These are phyloP conservation scores for Channa maculata DNA, from an alignment of 2,113 vertebrate genomes.

Conservation along the genomic window DNA sequence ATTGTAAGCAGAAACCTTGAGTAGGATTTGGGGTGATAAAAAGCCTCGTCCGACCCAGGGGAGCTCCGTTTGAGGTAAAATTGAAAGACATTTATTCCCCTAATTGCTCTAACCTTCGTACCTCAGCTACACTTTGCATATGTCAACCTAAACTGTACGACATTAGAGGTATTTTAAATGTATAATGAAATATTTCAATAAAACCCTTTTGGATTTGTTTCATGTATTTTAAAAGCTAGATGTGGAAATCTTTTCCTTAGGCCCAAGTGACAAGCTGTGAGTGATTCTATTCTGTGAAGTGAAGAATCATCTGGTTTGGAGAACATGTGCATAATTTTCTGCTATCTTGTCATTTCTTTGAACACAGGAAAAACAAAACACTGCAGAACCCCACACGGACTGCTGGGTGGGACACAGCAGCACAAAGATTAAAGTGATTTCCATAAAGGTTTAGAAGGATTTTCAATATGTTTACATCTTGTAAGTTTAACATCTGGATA, in stretches of 20 bases:
- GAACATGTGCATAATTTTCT: conserved; percentile 26
- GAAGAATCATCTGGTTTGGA: conserved; percentile 47
- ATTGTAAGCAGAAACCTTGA: conserved; percentile 25
- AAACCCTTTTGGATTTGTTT: conserved; percentile 29
- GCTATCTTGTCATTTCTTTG: conserved; percentile 46
- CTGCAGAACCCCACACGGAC: conserved; percentile 19
- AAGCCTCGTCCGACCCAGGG: conserved; percentile 17
- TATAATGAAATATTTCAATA: conserved; percentile 7
- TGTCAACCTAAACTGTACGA: background rate
- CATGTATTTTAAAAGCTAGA: conserved; percentile 41
- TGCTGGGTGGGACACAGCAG: conserved; percentile 11
- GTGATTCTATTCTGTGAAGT: conserved; percentile 55
- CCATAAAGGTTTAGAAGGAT: conserved; percentile 23
- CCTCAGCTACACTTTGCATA: background rate
- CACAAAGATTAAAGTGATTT: conserved; percentile 2
- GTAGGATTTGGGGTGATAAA: conserved; percentile 21
- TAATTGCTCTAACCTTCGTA: conserved; percentile 7
- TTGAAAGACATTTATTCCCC: background rate
- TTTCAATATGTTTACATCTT: conserved; percentile 49
- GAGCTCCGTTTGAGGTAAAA: conserved; percentile 48
- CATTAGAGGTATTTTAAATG: conserved; percentile 17
- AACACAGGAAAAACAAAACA: conserved; percentile 37
- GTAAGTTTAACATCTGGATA: conserved; percentile 69
- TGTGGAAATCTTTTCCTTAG: conserved; percentile 46
- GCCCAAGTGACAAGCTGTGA: conserved; percentile 30